Evolutionary conservation across 2,888 invertebrate species (phyloP), one percentile per base, ranked within the genome.

Genomic region (Actias luna): DNA sequence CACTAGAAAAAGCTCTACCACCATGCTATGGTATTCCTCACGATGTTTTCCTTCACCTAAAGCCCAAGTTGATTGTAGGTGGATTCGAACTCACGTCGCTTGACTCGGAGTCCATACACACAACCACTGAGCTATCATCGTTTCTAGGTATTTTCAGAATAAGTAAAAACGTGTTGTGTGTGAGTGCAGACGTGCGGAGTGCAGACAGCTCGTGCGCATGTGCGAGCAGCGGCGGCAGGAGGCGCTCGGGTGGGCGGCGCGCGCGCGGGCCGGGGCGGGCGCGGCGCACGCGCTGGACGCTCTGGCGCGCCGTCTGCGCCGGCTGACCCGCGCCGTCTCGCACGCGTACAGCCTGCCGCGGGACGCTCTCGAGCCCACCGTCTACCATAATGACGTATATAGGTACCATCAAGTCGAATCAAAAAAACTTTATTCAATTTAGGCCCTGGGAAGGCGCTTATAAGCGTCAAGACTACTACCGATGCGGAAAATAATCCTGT

Each of bases 141-240:
- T n/a, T n/a, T n/a, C n/a, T n/a, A n/a, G n/a, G n/a, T n/a, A n/a
- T n/a, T n/a, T n/a, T n/a, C n/a, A n/a, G 16, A 39, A n/a, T 5
- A 39, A 42, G 7, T 5, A 18, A 7, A 0, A 42, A 42, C 18
- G n/a, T 42, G 18, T 16, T 61, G 63, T 58, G 36, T 42, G 8
- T 89, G 3, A 10, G 12, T 42, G 92, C 71, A 94, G 96, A 68
- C 95, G 95, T 42, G 96, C 96, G 61, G 97, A 97, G 79, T 96
- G 96, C 76, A 94, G 96, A 12, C 96, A 96, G 79, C 92, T 97
- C 65, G 96, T 96, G 63, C 94, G 96, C 70, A 94, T 96, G 82
- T 96, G 95, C 80, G 97, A 97, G 84, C 97, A 97, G 87, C 94
- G 96, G 74, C 94, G 96, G 83, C 95, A 92, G 78, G 85, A 88